Base-by-base conservation (phyloP, 2,888 invertebrate species). In the Bruchidius siliquastri region DNA sequence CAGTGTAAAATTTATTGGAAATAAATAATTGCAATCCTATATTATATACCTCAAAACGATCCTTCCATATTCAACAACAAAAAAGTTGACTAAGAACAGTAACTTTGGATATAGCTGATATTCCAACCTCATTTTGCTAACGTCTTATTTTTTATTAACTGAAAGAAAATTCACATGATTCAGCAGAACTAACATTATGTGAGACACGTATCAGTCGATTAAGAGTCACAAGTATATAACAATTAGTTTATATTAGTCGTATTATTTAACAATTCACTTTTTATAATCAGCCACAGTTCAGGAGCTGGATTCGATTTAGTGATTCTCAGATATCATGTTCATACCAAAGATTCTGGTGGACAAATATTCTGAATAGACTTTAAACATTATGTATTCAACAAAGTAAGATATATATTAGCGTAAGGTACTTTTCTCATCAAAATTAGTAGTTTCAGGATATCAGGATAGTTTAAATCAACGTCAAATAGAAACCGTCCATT, bases 201-300 rank as follows among this genome's bases (percentile, higher is more conserved):
- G 78, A 78, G 80, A 80, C 80, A 79, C 78, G 77, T 77, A 79
- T 81, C 81, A 81, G 81, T 81, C 80, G 76, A 77, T 79, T 49
- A 49, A 79, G 76, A 76, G 81, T 79, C 81, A 81, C 81, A 79
- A 79, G 77, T 79, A 77, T 80, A 79, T 79, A 80, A 80, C 80
- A 81, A 80, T 80, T 76, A 80, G 74, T 79, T 80, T 49, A 49
- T 49, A 80, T 78, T 78, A 77, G 77, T 76, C 32, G 79, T 78
- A 77, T 79, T 79, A 77, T 78, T 80, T 79, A 80, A 80, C 80
- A 81, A 81, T 80, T 81, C 81, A 79, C 80, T 81, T 76, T 76
- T 75, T 74, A 78, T 78, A 73, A 73, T 75, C 49, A 49, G 49
- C 49, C 3, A 49, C 49, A 13, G 49, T 49, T 13, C 49, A 18